phyloP scores from a whole-genome alignment of 2,888 invertebrate genomes.

The Drosophila anomelani region DNA sequence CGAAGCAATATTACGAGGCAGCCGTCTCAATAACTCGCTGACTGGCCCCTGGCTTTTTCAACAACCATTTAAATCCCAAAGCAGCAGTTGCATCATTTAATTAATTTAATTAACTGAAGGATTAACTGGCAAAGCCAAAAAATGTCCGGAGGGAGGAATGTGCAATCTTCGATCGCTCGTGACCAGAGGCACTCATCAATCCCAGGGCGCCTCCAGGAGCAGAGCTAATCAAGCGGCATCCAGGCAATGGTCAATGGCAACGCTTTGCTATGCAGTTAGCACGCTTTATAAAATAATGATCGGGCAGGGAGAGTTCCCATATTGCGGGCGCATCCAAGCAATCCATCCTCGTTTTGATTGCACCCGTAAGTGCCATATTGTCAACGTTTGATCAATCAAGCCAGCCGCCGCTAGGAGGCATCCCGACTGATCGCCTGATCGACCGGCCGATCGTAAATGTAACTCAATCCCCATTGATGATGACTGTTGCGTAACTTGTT shows the following conservation, averaged over 20 bases:
- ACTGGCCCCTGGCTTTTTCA: background rate
- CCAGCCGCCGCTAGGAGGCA: conserved; percentile 60
- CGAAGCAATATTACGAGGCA: conserved; percentile 13
- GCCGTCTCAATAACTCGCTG: conserved; percentile 21
- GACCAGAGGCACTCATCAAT: conserved; percentile 35
- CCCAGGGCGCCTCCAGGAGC: conserved; percentile 14
- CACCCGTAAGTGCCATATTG: conserved; percentile 83
- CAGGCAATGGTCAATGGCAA: conserved; percentile 74
- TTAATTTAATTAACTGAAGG: conserved; percentile 78
- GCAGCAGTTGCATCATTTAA: conserved; percentile 71
- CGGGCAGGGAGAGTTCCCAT: conserved; percentile 16
- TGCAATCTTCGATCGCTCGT: conserved; percentile 27
- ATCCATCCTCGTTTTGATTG: conserved; percentile 63
- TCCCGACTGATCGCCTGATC: conserved; percentile 22
- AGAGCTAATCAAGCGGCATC: conserved; percentile 76
- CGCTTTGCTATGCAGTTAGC: conserved; percentile 80
- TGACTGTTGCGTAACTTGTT: conserved; percentile 80
- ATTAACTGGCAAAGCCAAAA: conserved; percentile 58
- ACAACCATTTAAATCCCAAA: conserved; percentile 62
- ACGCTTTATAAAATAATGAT: conserved; percentile 81
- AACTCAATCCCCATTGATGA: conserved; percentile 78
- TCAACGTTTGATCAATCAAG: conserved; percentile 81
- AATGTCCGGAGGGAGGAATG: conserved; percentile 58
- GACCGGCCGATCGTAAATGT: conserved; percentile 69
- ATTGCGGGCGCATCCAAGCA: conserved; percentile 31